A percentile compares a stretch with the other conserved stretches of the same genome.
Evolutionary conservation across 2,797 vertebrate species (phyloP).

Genomic region (Crocodylus rhombifer): DNA sequence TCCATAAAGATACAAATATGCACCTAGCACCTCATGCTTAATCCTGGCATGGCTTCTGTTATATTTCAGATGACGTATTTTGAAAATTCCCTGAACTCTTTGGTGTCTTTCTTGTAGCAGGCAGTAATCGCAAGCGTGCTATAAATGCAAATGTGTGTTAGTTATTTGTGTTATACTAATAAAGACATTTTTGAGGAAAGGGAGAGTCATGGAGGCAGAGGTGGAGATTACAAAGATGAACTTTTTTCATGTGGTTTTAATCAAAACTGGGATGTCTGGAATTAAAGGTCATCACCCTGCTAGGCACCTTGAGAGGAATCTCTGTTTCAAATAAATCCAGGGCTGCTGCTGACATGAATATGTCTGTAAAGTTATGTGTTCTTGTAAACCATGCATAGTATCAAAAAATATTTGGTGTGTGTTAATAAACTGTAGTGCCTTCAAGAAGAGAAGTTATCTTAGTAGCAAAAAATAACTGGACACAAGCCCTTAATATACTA

Average conservation of each 20-base stretch:
- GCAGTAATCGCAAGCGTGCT: background rate
- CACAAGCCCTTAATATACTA: background rate
- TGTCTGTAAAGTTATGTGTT: conserved; percentile 54
- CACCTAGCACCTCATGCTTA: background rate
- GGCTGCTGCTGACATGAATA: conserved; percentile 56
- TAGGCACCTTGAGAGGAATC: conserved; percentile 64
- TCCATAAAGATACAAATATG: background rate
- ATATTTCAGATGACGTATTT: background rate
- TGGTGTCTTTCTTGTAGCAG: background rate
- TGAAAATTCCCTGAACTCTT: background rate
- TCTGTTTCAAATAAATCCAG: conserved; percentile 59
- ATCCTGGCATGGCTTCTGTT: background rate
- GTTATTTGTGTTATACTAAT: background rate
- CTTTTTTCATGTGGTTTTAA: conserved; percentile 72
- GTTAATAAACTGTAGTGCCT: conserved; percentile 38
- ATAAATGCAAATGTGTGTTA: conserved; percentile 12
- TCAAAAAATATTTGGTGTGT: conserved; percentile 43
- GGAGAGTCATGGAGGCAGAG: background rate
- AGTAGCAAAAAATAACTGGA: conserved; percentile 48
- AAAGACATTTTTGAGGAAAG: conserved; percentile 22
- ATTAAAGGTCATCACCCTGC: conserved; percentile 54
- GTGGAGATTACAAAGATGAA: conserved; percentile 25
- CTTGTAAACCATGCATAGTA: conserved; percentile 58
- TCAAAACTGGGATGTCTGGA: conserved; percentile 60
- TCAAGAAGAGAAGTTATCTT: conserved; percentile 2